Conservation (phyloP, 2,797 vertebrate genomes). For the Balearica regulorum region DNA sequence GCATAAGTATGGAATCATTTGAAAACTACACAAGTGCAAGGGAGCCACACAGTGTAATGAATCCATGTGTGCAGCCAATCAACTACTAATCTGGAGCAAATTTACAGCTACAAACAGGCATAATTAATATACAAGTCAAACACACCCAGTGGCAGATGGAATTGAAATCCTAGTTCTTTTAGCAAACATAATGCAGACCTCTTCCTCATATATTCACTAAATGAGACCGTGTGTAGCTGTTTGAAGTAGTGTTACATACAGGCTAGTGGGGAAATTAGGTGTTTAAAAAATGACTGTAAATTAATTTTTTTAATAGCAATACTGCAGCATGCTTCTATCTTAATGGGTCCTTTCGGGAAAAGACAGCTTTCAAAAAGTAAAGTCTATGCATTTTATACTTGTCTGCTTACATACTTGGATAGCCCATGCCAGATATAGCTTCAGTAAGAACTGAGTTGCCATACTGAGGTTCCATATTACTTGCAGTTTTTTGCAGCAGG, state of each 20-base stretch:
- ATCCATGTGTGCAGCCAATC: not conserved
- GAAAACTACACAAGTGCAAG: not conserved
- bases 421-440: not conserved
- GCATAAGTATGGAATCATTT: not conserved
- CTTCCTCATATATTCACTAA: constrained; percentile 36
- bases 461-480: not conserved
- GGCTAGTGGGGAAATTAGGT: constrained; percentile 6
- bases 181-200: constrained; percentile 36
- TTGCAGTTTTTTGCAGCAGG: not conserved
- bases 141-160: constrained; percentile 44
- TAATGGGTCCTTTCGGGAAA: not conserved
- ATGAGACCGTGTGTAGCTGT: constrained; percentile 48
- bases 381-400: not conserved
- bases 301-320: not conserved
- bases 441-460: not conserved
- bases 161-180: constrained; percentile 31
- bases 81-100: constrained; percentile 55
- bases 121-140: constrained; percentile 64
- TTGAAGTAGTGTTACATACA: constrained; percentile 41
- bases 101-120: constrained; percentile 58
- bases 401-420: not conserved
- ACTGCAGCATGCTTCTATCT: not conserved
- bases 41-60: not conserved
- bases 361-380: not conserved
- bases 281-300: constrained; percentile 19